Base-by-base conservation (phyloP, 2,113 vertebrate species). In the Promerops cafer region DNA sequence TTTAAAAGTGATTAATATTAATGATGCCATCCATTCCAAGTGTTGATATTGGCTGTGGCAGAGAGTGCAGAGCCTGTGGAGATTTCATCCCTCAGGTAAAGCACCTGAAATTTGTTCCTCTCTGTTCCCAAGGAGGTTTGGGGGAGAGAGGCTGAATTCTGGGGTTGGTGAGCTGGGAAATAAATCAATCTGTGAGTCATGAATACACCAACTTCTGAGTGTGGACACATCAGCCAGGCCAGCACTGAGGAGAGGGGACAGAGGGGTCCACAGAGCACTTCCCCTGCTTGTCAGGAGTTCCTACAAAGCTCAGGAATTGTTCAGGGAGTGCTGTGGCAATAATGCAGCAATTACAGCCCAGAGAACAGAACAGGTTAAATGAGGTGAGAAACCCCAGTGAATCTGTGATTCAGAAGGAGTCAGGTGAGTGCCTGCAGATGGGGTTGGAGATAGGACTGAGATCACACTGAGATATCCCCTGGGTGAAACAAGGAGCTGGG, bases 71-170 rank as follows among this genome's bases (percentile, higher is more conserved):
- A 52, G 57, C 35, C 19, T 2, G 31, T 2, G 45, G 37, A 44
- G 50, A 0, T 16, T 6, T 16, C n/a, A 56, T 22, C 1, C 2
- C 30, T 35, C 35, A 3, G 2, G 1, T 8, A n/a, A 40, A 83
- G 10, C 64, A 39, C 60, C 75, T 35, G 22, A 11, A 44, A 37
- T 44, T 77, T 54, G 40, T 5, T 83, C 57, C 15, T 37, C 5
- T 9, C 39, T 9, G 7, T 24, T 59, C 52, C 42, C n/a, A 16
- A 26, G 42, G 39, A 50, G 53, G 14, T 60, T 6, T 50, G n/a
- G 76, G 71, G 35, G 35, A n/a, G 39, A 35, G 60, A 49, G 45
- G 52, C 35, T 79, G 71, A 56, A n/a, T 54, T 53, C 52, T 50
- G 65, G 39, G 23, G 4, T 31, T 9, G 31, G 24, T 1, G 45